Percentiles rank a stretch among this genome's conserved stretches.
Evolutionary conservation across 2,888 invertebrate genomes (phyloP).

Genomic region (Cerastis leucographa): DNA sequence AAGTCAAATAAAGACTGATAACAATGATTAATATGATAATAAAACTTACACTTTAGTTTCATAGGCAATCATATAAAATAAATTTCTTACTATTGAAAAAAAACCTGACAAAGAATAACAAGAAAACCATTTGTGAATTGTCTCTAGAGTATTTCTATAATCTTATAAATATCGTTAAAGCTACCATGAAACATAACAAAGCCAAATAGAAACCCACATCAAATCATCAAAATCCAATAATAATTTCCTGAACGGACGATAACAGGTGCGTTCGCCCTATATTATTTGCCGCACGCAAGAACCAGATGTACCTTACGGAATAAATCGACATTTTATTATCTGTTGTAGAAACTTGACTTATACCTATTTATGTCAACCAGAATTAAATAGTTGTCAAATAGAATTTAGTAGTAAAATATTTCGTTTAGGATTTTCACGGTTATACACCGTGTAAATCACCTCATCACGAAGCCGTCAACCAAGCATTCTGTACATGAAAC

Average conservation of each 20-base stretch:
- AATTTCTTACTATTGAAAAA: not conserved
- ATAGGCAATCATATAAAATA: too few relatives aligned
- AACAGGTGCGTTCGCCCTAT: constrained; percentile 39
- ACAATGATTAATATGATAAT: not conserved
- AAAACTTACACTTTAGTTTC: not conserved
- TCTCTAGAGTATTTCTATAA: not conserved
- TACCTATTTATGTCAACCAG: constrained; percentile 1
- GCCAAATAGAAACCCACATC: constrained; percentile 29
- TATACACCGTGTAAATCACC: too few relatives aligned
- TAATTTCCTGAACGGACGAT: constrained; percentile 47
- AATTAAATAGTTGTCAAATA: constrained; percentile 9
- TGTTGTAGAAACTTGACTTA: not conserved
- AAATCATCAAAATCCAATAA: constrained; percentile 44
- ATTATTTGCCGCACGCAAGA: constrained; percentile 56
- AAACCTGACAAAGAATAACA: not conserved
- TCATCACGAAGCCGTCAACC: too few relatives aligned
- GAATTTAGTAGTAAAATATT: not conserved
- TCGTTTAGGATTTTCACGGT: too few relatives aligned
- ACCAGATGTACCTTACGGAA: constrained; percentile 8
- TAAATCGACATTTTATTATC: constrained; percentile 54
- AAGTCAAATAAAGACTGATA: not conserved
- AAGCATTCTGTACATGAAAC: too few relatives aligned
- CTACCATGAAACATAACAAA: constrained; percentile 11
- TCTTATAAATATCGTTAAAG: not conserved
- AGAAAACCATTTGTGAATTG: not conserved